Base-by-base conservation (phyloP, 2,113 vertebrate genomes). In the Malurus cyaneus region DNA sequence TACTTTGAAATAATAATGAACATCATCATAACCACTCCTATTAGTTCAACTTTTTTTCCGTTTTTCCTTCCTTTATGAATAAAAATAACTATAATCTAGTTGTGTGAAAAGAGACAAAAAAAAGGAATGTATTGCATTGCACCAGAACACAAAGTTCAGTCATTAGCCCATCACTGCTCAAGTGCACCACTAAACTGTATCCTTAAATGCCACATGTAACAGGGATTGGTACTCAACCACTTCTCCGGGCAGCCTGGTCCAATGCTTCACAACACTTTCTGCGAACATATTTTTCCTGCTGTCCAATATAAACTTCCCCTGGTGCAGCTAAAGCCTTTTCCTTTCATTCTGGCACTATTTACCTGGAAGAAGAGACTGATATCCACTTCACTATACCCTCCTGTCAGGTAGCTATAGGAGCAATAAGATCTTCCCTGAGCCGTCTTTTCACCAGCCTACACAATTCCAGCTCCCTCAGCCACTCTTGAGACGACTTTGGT, bases 71-170 rank as follows among this genome's bases (percentile, higher is more conserved):
- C 47, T 62, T 73, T 78, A 39, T 59, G 23, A 73, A 84, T 50
- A 73, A 85, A 91, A 91, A 18, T 7, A 61, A 7, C 13, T 57
- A 50, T 36, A n/a, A 12, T 64, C 7, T 12, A 42, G 3, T 9
- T 39, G 5, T 19, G 6, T 5, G 4, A 6, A 3, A 2, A 23
- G 29, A 57, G 23, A 41, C 21, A 15, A 8, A 25, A 36, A 28
- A 52, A 31, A 7, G 4, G 2, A 66, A 56, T 11, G 1, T 10
- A 62, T 9, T 62, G 5, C 1, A 1, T n/a, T 65, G 2, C 1
- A 1, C 20, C 34, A 46, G 24, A 53, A 21, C 7, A 54, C 13
- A 9, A 67, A 10, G 28, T 41, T 61, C 29, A 61, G n/a, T 21
- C n/a, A n/a, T 47, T 67, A 60, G 81, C 41, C 11, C 46, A 10